These are phyloP conservation scores for Megaleporinus macrocephalus DNA, from an alignment of 2,113 vertebrate species.

Conservation along the genomic window DNA sequence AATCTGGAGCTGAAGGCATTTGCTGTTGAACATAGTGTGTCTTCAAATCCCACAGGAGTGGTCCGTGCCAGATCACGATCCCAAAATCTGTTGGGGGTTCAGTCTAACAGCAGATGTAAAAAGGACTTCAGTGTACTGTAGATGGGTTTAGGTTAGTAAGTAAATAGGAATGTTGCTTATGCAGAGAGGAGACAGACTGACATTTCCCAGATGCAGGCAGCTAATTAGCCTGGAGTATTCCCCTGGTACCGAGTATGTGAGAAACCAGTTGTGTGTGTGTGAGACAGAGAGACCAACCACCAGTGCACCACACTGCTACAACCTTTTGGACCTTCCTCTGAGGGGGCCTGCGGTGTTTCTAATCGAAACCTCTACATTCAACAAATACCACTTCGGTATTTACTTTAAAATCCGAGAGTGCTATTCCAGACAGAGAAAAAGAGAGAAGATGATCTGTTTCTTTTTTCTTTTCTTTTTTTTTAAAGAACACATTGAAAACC, in stretches of 20 bases:
- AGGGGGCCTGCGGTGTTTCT: conserved; percentile 67
- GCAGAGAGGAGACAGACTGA: conserved; percentile 79
- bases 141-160: conserved; percentile 79
- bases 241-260: conserved; percentile 79
- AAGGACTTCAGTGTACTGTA: conserved; percentile 60
- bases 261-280: conserved; percentile 72
- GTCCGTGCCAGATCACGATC: neutral
- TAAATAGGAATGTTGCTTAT: conserved; percentile 85
- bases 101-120: conserved; percentile 32
- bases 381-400: conserved; percentile 66
- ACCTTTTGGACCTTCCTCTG: conserved; percentile 70
- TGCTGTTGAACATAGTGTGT: neutral
- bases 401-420: conserved; percentile 64
- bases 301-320: conserved; percentile 72
- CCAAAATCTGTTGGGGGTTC: conserved; percentile 13
- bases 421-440: conserved; percentile 58
- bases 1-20: neutral
- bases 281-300: conserved; percentile 30
- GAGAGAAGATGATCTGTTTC: neutral
- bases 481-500: conserved; percentile 20
- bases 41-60: conserved; percentile 17
- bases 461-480: neutral
- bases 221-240: conserved; percentile 86
- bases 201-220: conserved; percentile 90
- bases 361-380: conserved; percentile 63